These are phyloP conservation scores for Acronicta aceris DNA, from an alignment of 2,888 invertebrate genomes.

Conservation along the genomic window DNA sequence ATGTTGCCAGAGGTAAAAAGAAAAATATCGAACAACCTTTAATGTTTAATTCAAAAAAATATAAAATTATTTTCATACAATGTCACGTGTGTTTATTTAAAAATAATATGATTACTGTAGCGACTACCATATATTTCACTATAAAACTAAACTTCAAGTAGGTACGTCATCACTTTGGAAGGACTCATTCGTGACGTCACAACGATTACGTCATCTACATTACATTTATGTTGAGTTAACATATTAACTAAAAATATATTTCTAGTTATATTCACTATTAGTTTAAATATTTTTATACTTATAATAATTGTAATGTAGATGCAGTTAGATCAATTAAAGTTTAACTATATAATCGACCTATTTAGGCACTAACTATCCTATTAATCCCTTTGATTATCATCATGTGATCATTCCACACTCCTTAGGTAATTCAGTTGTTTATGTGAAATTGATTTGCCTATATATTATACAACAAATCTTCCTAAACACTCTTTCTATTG, in stretches of 20 bases:
- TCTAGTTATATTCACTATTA: conserved; percentile 13
- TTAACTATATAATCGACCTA: conserved; percentile 43
- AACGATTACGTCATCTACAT: conserved; percentile 47
- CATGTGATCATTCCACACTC: conserved; percentile 22
- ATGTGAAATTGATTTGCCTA: conserved; percentile 12
- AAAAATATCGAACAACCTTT: conserved; percentile 39
- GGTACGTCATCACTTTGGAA: conserved; percentile 54
- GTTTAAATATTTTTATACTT: conserved; percentile 6
- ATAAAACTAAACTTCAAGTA: conserved; percentile 50
- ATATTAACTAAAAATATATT: conserved; percentile 36
- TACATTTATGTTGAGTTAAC: conserved; percentile 39
- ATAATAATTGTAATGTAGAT: conserved; percentile 51
- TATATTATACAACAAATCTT: background rate
- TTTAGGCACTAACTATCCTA: conserved; percentile 55
- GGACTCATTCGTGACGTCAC: conserved; percentile 49
- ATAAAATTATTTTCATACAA: conserved; percentile 49
- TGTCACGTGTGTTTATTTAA: conserved; percentile 37
- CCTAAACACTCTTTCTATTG: background rate
- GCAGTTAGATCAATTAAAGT: conserved; percentile 35
- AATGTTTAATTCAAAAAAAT: conserved; percentile 49
- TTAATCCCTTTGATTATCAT: conserved; percentile 38
- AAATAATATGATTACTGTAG: conserved; percentile 47
- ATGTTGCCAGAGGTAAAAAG: conserved; percentile 29
- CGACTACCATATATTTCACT: conserved; percentile 46
- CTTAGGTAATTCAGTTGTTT: conserved; percentile 55